Evolutionary conservation across 2,888 invertebrate species (phyloP), one percentile per base, ranked within the genome.

Genomic region (Platerodrilus igneus): DNA sequence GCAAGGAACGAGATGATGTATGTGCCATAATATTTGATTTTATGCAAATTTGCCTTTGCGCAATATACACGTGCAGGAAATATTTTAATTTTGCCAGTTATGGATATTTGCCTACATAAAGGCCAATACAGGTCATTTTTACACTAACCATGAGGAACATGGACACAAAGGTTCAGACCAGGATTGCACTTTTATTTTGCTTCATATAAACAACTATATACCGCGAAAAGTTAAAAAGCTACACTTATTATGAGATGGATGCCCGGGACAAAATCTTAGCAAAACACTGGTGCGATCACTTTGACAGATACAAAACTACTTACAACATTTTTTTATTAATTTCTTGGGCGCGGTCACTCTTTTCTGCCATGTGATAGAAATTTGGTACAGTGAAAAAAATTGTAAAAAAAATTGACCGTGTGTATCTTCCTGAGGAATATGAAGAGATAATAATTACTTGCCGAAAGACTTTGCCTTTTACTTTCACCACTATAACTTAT

Each of bases 11-110:
- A 35, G 16, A 25, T 20, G 41, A 48, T 25, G 42, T 43, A 29
- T 41, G 42, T 19, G 42, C 38, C 16, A 47, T 53, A 17, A 18
- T 14, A 16, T 54, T 50, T 27, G 48, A 55, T 39, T 55, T 39
- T 25, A 55, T 52, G 35, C 50, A 54, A 32, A 55, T 35, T 27
- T 52, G n/a, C 53, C 48, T 11, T 25, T 55, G n/a, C 53, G 50
- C 1, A 11, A 10, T 8, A 43, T 52, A 19, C 51, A 54, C 10
- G 54, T 55, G 2, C 51, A 53, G 33, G 49, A 52, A 17, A 42
- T 52, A 3, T 52, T 56, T 40, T 53, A 56, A 34, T 28, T 39
- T 9, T n/a, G n/a, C n/a, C n/a, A n/a, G 29, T 38, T 54, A 3
- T 50, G 45, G 42, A 9, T 41, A 4, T 45, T 37, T 38, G 47